Conservation (phyloP, 2,797 vertebrate species). For the Cheracebus regulus region DNA sequence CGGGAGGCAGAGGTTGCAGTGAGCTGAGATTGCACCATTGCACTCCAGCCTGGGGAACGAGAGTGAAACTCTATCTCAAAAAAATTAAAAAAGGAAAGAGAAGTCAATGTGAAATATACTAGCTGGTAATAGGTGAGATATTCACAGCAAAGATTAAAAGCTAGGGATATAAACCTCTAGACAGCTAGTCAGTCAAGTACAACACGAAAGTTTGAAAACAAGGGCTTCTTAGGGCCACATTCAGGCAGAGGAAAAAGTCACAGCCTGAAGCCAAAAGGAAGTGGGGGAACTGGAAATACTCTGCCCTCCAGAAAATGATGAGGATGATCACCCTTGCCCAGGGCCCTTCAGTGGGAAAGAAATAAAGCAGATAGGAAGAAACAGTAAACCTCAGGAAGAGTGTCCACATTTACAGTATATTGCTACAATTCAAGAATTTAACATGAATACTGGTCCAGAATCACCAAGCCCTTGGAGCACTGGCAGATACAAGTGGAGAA, state of each 20-base stretch:
- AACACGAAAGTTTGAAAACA: background rate
- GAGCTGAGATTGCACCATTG: rapidly evolving
- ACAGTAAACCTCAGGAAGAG: background rate
- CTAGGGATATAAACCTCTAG: background rate
- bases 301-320: background rate
- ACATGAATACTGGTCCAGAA: background rate
- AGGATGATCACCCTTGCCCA: background rate
- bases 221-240: background rate
- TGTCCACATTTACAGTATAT: background rate
- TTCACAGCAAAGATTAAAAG: background rate
- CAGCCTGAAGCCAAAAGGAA: background rate
- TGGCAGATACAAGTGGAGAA: background rate
- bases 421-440: background rate
- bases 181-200: background rate
- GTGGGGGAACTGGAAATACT: background rate
- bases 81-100: background rate
- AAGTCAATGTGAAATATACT: background rate
- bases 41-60: background rate
- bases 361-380: background rate
- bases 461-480: background rate
- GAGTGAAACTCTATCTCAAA: background rate
- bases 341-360: background rate
- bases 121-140: background rate
- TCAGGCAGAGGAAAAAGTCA: background rate
- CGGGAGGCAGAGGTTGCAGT: background rate